Evolutionary conservation across 2,888 invertebrate species (phyloP), one percentile per base, ranked within the genome.

Genomic region (Drosophila rellima): DNA sequence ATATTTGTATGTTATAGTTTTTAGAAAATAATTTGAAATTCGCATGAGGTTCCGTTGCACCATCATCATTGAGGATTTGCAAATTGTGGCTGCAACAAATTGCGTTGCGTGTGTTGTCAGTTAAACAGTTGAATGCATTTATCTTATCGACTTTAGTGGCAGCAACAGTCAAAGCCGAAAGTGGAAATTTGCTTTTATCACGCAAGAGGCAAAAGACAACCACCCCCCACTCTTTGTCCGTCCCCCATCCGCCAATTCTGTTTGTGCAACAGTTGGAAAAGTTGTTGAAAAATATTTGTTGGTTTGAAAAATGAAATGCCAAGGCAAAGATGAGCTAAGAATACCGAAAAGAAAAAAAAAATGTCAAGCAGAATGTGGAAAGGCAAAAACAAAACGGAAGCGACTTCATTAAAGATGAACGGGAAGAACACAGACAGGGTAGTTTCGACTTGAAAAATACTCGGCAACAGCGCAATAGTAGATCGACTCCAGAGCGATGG

Each of bases 181-280:
- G 57, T 70, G 74, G 70, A 88, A 88, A 85, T 83, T 82, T 74
- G 80, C 74, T 82, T 82, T 77, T 83, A 83, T 85, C 82, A 85
- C 88, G 83, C 88, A 54, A n/a, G n/a, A n/a, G n/a, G n/a, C n/a
- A n/a, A n/a, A n/a, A n/a, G n/a, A n/a, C n/a, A n/a, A n/a, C n/a
- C n/a, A 13, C 47, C 37, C 3, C 37, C 4, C 1, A n/a, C n/a
- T 26, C 8, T 26, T 23, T 23, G 23, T 23, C 5, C 26, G 7
- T 7, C 26, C 26, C 26, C 11, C 7, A n/a, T n/a, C n/a, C n/a
- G n/a, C n/a, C n/a, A n/a, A n/a, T n/a, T n/a, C 45, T 57, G 47
- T 20, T 74, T 51, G 72, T 61, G 82, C 85, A 82, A 88, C 82
- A 88, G 82, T 82, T 84, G 60, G 74, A 39, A 61, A 73, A 85